Base-by-base conservation (phyloP, 64 coral and sea anemone species). In the Stichodactyla mertensii region DNA sequence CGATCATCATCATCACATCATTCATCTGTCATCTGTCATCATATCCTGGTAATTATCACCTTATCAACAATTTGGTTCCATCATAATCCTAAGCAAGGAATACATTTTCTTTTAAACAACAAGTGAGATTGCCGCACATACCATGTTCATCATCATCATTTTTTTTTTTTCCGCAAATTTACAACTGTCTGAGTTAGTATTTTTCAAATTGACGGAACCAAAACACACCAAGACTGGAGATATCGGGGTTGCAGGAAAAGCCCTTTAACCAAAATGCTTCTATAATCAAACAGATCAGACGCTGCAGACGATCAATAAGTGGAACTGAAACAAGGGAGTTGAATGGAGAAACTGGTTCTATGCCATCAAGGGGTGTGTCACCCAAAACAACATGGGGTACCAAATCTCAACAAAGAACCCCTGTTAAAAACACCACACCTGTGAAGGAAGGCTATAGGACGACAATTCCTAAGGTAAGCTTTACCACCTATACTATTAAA, bases 281-380 rank as follows among this genome's bases (percentile, higher is more conserved):
- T 20, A 20, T 69, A n/a, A 9, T 74, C 12, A 31, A 11, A 54
- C 12, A 81, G 78, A 81, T 81, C 78, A 81, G 55, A 20, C 36
- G 78, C 36, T 81, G 78, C 53, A 81, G 51, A 81, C 51, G 78
- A 53, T 54, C 78, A 13, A 55, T 81, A 55, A 81, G 78, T 81
- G 78, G 78, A 20, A n/a, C 78, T 19, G 23, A 55, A 20, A 54
- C 78, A 81, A 81, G 22, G 54, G 53, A 23, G 6, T 6, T 16
- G 51, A 52, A 0, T 53, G 78, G 51, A 53, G 53, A 22, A 28
- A 27, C 27, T 74, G 53, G 78, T 52, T 52, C 78, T 20, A 0
- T 55, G 16, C 18, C 78, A 55, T 81, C 78, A 12, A 81, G 52
- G 12, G 52, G 78, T 23, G 52, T 53, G 6, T 55, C 78, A 52